phyloP scores from a whole-genome alignment of 1,140 invertebrate genomes.

The Eciton burchellii region DNA sequence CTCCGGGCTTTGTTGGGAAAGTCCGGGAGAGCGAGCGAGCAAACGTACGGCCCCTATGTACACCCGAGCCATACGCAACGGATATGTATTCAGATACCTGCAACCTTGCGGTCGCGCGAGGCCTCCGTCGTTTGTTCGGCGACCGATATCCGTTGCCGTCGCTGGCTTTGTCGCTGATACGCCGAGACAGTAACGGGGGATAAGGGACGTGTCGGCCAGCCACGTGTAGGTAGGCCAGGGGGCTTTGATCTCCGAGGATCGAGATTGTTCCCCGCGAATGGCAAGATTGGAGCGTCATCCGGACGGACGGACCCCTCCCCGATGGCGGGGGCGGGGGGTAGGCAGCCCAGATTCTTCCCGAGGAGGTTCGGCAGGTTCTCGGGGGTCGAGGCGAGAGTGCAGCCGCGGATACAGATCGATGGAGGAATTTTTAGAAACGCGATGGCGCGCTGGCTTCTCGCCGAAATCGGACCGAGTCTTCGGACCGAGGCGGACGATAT shows the following conservation, averaged over 20 bases:
- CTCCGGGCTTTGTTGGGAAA: slow-evolving; percentile 61
- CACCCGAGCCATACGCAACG: slow-evolving; percentile 35
- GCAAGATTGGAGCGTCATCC: slow-evolving; percentile 3
- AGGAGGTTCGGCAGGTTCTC: too few species aligned
- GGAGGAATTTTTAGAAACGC: neutral
- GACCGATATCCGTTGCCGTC: slow-evolving; percentile 46
- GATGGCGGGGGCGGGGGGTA: too few species aligned
- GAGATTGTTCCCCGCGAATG: slow-evolving; percentile 32
- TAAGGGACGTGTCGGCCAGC: slow-evolving; percentile 41
- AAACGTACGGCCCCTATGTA: slow-evolving; percentile 47
- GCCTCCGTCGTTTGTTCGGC: slow-evolving; percentile 54
- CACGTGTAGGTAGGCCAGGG: neutral
- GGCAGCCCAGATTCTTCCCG: too few species aligned
- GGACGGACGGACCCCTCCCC: too few species aligned
- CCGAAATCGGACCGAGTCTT: slow-evolving; percentile 25
- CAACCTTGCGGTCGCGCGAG: slow-evolving; percentile 50
- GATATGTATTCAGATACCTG: slow-evolving; percentile 54
- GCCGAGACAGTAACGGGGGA: neutral
- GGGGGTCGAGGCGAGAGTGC: too few species aligned
- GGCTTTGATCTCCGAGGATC: slow-evolving; percentile 27
- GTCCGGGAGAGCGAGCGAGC: slow-evolving; percentile 22
- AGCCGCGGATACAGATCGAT: neutral
- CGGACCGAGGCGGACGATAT: slow-evolving; percentile 30
- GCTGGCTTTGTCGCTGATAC: neutral
- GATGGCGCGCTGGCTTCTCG: too few species aligned